Evolutionary conservation across 1,140 invertebrate genomes (phyloP), one percentile per base, ranked within the genome.

Genomic region (Calycopis cecrops): DNA sequence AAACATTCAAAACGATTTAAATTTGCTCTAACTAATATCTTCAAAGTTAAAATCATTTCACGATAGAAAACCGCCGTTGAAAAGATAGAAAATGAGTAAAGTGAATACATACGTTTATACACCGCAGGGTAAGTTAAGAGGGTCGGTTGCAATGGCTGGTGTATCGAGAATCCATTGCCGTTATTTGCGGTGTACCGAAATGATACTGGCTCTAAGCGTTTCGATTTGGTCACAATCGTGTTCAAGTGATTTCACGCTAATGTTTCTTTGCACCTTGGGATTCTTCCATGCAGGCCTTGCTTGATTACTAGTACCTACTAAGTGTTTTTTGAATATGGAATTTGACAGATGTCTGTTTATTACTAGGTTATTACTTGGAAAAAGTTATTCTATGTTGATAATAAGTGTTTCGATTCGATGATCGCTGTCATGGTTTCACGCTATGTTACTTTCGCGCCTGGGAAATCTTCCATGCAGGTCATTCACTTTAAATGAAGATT

Each of bases 111-210:
- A 67, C 69, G 64, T 52, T 60, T 60, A 40, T 49, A 40, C 34
- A 62, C 62, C 67, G 65, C 65, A 58, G 71, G 63, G 59, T 72
- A 68, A 73, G 56, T 76, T 71, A 75, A 76, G 71, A 64, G 66
- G 61, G 52, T 28, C 63, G 55, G 28, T 58, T 60, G 63, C 63
- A 73, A 72, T 72, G 68, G 62, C 63, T 63, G 68, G 70, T 84
- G 69, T 78, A 79, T 84, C 71, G 76, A 76, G 74, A 80, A 79
- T 67, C 71, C 69, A 79, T 80, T 77, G 59, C 52, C 59, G 76
- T 80, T 75, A 81, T 78, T 80, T 83, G 74, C 68, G 76, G 75
- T 63, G 62, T 67, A 63, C 70, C 66, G 63, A 65, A 72, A 64
- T 69, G 69, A 76, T 71, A 74, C 78, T 71, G 74, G 69, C 76